These are phyloP conservation scores for Vanessa tameamea DNA, from an alignment of 1,140 invertebrate genomes.

Conservation along the genomic window DNA sequence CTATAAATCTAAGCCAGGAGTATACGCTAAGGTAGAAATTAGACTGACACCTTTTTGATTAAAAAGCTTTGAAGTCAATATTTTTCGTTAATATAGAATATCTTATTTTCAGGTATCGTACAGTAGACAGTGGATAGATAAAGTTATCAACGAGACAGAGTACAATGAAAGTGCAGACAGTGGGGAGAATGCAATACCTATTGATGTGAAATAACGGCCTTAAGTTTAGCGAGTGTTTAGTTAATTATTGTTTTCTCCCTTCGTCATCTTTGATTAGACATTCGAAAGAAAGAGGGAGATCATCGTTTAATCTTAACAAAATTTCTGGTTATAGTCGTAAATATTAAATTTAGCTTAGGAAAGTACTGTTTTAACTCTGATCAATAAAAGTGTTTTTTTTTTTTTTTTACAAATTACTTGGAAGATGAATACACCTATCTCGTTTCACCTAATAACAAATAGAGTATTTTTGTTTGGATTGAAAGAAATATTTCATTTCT, in stretches of 20 bases:
- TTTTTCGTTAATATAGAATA: neutral
- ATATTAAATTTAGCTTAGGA: too few species aligned
- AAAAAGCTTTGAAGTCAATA: too few species aligned
- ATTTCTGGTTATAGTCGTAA: too few species aligned
- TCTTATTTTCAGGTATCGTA: conserved; percentile 60
- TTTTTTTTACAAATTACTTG: too few species aligned
- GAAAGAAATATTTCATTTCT: too few species aligned
- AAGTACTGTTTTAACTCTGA: too few species aligned
- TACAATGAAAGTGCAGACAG: conserved; percentile 60
- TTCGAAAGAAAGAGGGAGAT: neutral
- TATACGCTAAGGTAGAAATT: conserved; percentile 64
- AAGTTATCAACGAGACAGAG: conserved; percentile 47
- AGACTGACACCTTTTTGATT: too few species aligned
- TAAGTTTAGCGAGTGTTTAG: too few species aligned
- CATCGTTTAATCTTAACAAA: neutral
- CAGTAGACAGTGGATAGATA: conserved; percentile 64
- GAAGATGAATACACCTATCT: too few species aligned
- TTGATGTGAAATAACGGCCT: conserved; percentile 38
- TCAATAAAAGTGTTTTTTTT: too few species aligned
- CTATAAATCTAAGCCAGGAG: conserved; percentile 67
- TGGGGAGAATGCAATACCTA: conserved; percentile 58
- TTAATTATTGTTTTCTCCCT: neutral
- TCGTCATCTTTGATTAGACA: neutral
- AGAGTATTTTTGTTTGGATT: too few species aligned
- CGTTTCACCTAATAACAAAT: too few species aligned